Conservation (phyloP, 2,797 vertebrate species). For the Fistularia tabacaria region DNA sequence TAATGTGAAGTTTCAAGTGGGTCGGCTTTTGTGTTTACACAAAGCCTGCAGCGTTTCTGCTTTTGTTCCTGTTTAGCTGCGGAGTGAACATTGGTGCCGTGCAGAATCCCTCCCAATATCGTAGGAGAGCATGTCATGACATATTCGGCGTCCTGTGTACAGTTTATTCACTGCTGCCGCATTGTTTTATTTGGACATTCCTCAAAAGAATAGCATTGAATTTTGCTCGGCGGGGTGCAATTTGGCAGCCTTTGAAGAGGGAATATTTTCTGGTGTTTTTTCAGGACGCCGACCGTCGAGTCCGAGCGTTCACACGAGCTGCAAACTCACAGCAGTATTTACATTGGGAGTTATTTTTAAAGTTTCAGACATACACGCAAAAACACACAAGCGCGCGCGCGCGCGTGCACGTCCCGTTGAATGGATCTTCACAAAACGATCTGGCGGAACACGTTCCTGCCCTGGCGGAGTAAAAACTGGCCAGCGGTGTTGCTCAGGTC, state of each 20-base stretch:
- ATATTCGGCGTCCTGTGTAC: conserved; percentile 60
- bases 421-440: too few relatives aligned
- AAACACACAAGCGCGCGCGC: too few relatives aligned
- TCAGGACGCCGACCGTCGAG: conserved; percentile 39
- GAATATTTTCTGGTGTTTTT: conserved; percentile 64
- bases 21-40: conserved; percentile 34
- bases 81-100: conserved; percentile 36
- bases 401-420: too few relatives aligned
- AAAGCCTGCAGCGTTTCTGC: conserved; percentile 16
- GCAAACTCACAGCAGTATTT: conserved; percentile 7
- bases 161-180: conserved; percentile 57
- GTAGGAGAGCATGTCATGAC: conserved; percentile 54
- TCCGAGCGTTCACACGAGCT: conserved; percentile 23
- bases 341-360: not conserved
- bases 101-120: conserved; percentile 48
- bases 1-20: conserved; percentile 8
- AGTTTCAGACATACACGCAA: not conserved
- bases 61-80: conserved; percentile 46
- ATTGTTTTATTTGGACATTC: conserved; percentile 75
- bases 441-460: too few relatives aligned
- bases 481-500: conserved; percentile 4
- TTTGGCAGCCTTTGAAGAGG: conserved; percentile 60
- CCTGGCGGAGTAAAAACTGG: too few relatives aligned
- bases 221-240: conserved; percentile 58
- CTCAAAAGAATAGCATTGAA: conserved; percentile 69